Base-by-base conservation (phyloP, 2,113 vertebrate genomes). In the Chloroceryle aenea region DNA sequence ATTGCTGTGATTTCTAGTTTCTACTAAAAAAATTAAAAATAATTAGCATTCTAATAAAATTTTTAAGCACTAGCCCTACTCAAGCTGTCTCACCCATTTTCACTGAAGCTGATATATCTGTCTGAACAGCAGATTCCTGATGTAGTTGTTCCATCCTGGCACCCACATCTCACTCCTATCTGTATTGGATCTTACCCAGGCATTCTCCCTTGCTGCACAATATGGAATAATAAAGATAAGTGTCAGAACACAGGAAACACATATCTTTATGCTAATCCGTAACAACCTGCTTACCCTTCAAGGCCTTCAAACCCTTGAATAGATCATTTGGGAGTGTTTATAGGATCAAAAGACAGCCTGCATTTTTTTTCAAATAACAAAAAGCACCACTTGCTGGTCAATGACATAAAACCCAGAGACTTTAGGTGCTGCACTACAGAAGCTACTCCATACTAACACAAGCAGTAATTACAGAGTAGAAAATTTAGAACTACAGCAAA, bases 221-320 rank as follows among this genome's bases (percentile, higher is more conserved):
- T 63, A 68, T 90, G 86, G 8, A 85, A 81, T 72, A 89, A 93
- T 69, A 76, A 87, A 92, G 95, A 89, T 92, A 92, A 92, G 53
- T 2, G 5, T 68, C 43, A 61, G 38, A 85, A 85, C n/a, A 95
- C 25, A 87, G 66, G 59, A 92, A 91, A n/a, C 0, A 5, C 16
- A 1, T 73, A 73, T 73, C 43, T 76, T 6, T 64, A 85, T 82
- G 67, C 17, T 94, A 85, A 85, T 85, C 62, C 62, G 8, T 81
- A 81, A 81, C 50, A 92, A 58, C 12, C 45, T 78, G 21, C 48
- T 79, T 73, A 45, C 17, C 34, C 48, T 85, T 76, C 36, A 87
- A 89, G 45, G 25, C 43, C 43, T 88, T 75, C 63, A 95, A 81
- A 64, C 52, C 29, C 23, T 32, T 10, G 29, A 80, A 67, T 26